phyloP scores from a whole-genome alignment of 2,797 vertebrate genomes.

The Garrulus glandarius region DNA sequence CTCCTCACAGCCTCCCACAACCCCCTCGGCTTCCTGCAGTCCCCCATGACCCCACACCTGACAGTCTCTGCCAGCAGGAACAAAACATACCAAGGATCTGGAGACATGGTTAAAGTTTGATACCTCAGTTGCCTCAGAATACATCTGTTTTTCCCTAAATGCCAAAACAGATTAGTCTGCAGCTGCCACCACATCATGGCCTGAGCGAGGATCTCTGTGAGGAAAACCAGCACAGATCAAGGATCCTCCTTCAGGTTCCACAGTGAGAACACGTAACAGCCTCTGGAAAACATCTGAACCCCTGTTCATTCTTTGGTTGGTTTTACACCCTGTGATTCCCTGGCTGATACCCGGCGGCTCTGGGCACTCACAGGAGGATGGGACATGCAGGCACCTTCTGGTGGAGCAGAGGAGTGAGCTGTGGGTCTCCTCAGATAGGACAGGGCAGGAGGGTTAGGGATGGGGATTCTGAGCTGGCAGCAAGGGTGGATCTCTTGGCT shows the following conservation, averaged over 20 bases:
- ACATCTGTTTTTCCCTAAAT: not conserved
- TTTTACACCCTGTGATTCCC: not conserved
- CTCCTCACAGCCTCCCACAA: not conserved
- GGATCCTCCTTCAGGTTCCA: not conserved
- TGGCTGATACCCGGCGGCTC: rapidly evolving
- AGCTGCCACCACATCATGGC: not conserved
- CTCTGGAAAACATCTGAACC: not conserved
- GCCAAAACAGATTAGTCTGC: not conserved
- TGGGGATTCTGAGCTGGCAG: not conserved
- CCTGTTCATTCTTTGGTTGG: not conserved
- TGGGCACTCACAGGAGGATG: rapidly evolving
- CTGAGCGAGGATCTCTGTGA: not conserved
- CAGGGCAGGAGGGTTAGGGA: not conserved
- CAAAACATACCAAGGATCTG: not conserved
- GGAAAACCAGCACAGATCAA: not conserved
- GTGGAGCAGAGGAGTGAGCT: rapidly evolving
- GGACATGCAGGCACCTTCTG: not conserved
- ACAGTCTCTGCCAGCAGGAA: not conserved
- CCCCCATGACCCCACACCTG: not conserved
- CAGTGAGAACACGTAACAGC: not conserved
- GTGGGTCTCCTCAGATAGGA: not conserved
- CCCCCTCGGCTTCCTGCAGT: too few species aligned
- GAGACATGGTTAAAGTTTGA: not conserved
- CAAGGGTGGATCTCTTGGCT: not conserved
- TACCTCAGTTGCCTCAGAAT: not conserved